phyloP scores from a whole-genome alignment of 1,140 invertebrate species.

The Argopecten irradians region DNA sequence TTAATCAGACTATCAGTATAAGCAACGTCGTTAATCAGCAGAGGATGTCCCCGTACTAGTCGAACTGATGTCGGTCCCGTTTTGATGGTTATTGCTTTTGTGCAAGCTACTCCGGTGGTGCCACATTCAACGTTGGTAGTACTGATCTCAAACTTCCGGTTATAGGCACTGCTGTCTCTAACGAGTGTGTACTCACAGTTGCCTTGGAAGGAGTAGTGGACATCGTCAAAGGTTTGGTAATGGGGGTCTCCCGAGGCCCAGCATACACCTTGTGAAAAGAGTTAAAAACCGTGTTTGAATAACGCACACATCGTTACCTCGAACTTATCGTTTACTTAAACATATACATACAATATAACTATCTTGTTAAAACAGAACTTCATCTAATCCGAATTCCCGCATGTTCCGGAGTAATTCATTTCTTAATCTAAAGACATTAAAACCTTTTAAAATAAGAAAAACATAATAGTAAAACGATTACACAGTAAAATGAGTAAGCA shows the following conservation, averaged over 20 bases:
- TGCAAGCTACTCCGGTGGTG: conserved; percentile 89
- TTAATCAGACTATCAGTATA: background rate
- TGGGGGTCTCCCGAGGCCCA: conserved; percentile 83
- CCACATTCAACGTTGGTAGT: conserved; percentile 88
- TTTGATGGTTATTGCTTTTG: conserved; percentile 86
- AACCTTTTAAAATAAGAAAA: too few relatives aligned
- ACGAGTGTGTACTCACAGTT: conserved; percentile 88
- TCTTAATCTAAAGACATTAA: too few relatives aligned
- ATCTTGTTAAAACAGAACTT: too few relatives aligned
- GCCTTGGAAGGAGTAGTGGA: conserved; percentile 89
- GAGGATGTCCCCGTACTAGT: conserved; percentile 44
- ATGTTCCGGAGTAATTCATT: too few relatives aligned
- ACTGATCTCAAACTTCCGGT: conserved; percentile 50
- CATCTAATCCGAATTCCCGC: too few relatives aligned
- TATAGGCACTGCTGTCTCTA: conserved; percentile 3
- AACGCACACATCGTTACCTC: too few relatives aligned
- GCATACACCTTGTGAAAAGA: conserved; percentile 72
- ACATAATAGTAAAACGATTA: too few relatives aligned
- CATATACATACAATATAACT: too few relatives aligned
- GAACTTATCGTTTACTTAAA: too few relatives aligned
- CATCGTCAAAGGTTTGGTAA: conserved; percentile 89
- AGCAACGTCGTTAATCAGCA: conserved; percentile 16
- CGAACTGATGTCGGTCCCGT: conserved; percentile 67
- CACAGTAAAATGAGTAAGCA: too few relatives aligned
- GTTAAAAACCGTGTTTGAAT: background rate